A percentile compares a stretch with the other conserved stretches of the same genome.
These are phyloP conservation scores for Drosophila chauvacae DNA, from an alignment of 1,140 invertebrate genomes.

Conservation along the genomic window DNA sequence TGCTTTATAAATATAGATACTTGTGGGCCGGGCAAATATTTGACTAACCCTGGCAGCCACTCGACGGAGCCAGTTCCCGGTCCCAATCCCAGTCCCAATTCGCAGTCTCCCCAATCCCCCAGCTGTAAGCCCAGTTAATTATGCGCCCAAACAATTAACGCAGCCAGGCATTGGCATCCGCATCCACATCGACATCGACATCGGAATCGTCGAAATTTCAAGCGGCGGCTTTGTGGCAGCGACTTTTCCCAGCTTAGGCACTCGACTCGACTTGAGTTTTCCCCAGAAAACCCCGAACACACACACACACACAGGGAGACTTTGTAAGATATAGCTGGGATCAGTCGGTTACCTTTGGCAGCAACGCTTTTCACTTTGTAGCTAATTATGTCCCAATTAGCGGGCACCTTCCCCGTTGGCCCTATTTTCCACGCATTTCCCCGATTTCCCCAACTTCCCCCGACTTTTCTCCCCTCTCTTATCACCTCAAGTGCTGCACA, in stretches of 20 bases:
- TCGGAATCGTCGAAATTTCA: background rate
- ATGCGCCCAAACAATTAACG: constrained; percentile 23
- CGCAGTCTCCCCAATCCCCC: background rate
- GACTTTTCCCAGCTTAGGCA: constrained; percentile 14
- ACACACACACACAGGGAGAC: background rate
- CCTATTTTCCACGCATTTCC: background rate
- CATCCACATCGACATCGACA: background rate
- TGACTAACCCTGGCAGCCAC: background rate
- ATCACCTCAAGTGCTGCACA: constrained; percentile 1
- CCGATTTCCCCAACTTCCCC: too few relatives aligned
- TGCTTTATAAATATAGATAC: constrained; percentile 33
- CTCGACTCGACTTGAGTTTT: constrained; percentile 3
- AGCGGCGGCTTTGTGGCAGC: constrained; percentile 16
- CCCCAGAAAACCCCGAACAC: background rate
- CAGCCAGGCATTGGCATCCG: constrained; percentile 1
- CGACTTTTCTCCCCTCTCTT: too few relatives aligned
- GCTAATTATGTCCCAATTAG: constrained; percentile 69
- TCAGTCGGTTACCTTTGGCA: constrained; percentile 26
- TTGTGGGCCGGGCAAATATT: constrained; percentile 20
- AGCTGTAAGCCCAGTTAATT: constrained; percentile 22
- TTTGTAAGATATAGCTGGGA: background rate
- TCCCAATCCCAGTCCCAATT: background rate
- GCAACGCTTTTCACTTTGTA: constrained; percentile 37
- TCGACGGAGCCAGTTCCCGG: background rate
- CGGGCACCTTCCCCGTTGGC: constrained; percentile 1